These are phyloP conservation scores for Squalus acanthias DNA, from an alignment of 2,797 vertebrate genomes.

Conservation along the genomic window DNA sequence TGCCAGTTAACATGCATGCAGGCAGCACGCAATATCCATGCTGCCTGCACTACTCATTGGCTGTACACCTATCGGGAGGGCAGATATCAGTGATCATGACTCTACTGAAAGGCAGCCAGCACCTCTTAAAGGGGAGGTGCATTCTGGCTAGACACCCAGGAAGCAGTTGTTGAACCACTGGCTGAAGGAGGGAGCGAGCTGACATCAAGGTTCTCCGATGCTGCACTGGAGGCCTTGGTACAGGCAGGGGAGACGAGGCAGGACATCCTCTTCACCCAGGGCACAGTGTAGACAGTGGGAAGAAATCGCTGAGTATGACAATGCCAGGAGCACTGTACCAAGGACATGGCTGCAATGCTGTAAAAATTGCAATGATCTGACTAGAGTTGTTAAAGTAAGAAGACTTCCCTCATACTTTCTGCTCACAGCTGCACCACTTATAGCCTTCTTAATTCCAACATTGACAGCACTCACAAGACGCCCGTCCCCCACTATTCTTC, in stretches of 20 bases:
- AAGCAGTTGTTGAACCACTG: conserved; percentile 38
- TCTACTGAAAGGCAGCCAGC: conserved; percentile 38
- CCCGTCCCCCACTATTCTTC: neutral
- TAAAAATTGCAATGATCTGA: neutral
- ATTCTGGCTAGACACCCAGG: neutral
- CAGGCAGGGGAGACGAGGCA: neutral
- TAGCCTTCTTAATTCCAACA: conserved; percentile 30
- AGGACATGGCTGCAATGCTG: too few species aligned
- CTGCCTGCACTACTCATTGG: conserved; percentile 17
- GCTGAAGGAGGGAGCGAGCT: neutral
- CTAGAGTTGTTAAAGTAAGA: neutral
- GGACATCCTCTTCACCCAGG: conserved; percentile 26
- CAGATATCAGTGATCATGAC: conserved; percentile 41
- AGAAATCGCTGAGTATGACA: neutral
- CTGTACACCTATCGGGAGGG: conserved; percentile 41
- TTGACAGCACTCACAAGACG: neutral
- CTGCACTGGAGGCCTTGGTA: neutral
- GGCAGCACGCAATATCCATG: conserved; percentile 31
- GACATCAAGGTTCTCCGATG: neutral
- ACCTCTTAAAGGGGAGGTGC: neutral
- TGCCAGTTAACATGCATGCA: conserved; percentile 44
- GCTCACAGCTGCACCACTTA: conserved; percentile 42
- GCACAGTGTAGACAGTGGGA: neutral
- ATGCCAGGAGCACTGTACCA: neutral
- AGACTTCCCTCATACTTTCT: conserved; percentile 39